These are phyloP conservation scores for Serranus cabrilla DNA, from an alignment of 2,797 vertebrate species.

Conservation along the genomic window DNA sequence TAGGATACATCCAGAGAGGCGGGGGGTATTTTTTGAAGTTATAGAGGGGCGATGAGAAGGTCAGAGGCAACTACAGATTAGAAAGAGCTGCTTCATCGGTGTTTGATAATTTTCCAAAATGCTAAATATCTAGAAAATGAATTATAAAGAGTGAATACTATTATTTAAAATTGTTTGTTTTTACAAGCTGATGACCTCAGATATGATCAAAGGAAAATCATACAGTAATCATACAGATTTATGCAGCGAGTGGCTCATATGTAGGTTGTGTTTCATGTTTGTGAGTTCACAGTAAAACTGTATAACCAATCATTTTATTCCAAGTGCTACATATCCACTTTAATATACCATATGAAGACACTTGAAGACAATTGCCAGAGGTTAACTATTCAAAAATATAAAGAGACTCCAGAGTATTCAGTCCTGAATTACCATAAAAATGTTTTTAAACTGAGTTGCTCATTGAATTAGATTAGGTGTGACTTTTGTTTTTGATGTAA, in stretches of 20 bases:
- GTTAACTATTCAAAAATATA: slow-evolving; percentile 1
- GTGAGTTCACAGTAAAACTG: neutral
- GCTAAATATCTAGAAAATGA: neutral
- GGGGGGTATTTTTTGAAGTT: slow-evolving; percentile 30
- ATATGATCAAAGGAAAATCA: slow-evolving; percentile 3
- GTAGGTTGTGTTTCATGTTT: neutral
- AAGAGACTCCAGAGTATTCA: neutral
- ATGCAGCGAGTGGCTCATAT: neutral
- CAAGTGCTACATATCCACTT: slow-evolving; percentile 6
- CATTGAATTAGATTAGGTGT: slow-evolving; percentile 10
- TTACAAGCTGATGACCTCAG: neutral
- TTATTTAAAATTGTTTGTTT: neutral
- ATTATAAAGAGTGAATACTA: neutral
- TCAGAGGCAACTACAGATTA: slow-evolving; percentile 46
- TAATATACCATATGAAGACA: slow-evolving; percentile 6
- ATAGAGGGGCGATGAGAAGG: slow-evolving; percentile 39
- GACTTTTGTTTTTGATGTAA: slow-evolving; percentile 15
- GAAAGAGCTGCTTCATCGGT: slow-evolving; percentile 20
- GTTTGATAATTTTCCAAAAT: slow-evolving; percentile 3
- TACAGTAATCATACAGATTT: neutral
- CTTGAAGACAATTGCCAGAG: neutral
- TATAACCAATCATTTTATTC: neutral
- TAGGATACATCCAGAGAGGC: slow-evolving; percentile 38
- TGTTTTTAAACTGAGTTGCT: slow-evolving; percentile 3
- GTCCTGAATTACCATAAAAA: slow-evolving; percentile 16